Base-by-base conservation (phyloP, 2,113 vertebrate species). In the Pitta sordida region DNA sequence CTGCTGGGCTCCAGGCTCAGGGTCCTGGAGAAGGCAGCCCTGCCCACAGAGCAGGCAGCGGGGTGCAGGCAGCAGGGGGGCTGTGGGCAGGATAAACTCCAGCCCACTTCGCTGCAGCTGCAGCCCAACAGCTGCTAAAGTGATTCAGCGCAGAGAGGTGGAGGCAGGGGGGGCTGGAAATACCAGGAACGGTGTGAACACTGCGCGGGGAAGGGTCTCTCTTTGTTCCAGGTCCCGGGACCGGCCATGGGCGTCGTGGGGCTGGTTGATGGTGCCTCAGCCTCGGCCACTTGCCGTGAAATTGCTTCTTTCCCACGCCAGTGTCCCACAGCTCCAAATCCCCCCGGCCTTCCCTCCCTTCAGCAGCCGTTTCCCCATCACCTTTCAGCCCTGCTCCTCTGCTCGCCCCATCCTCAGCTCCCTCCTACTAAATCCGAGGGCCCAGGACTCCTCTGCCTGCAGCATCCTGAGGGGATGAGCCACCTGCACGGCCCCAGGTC, bases 391-490 rank as follows among this genome's bases (percentile, higher is more conserved):
- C 32, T 4, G 3, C 11, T 75, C 37, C 5, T 18, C 39, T 34
- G 34, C 34, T 12, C 4, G 0, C 15, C 43, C 55, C 65, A 63
- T 32, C n/a, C 62, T 37, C 75, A 43, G 4, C 10, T 11, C 13
- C 21, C 9, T 12, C 1, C 0, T 1, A 44, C 22, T 14, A 29
- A 65, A 64, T 39, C 1, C 4, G 1, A 48, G 32, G 0, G 0
- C 7, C 39, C 77, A 6, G 34, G 7, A 51, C 18, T 71, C 48
- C 32, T 26, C 43, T 34, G 20, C 43, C 58, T 3, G 5, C 41
- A 24, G 36, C 51, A 22, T 10, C 65, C 58, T 2, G 4, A 7
- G 13, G 64, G 53, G 18, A 39, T 9, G 39, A 30, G 23, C 55
- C 64, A 3, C 34, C 30, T 1, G 10, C 34, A 3, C 0, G 11